A percentile compares a stretch with the other conserved stretches of the same genome.
These are phyloP conservation scores for Saccostrea cuccullata DNA, from an alignment of 1,140 invertebrate genomes.

Conservation along the genomic window DNA sequence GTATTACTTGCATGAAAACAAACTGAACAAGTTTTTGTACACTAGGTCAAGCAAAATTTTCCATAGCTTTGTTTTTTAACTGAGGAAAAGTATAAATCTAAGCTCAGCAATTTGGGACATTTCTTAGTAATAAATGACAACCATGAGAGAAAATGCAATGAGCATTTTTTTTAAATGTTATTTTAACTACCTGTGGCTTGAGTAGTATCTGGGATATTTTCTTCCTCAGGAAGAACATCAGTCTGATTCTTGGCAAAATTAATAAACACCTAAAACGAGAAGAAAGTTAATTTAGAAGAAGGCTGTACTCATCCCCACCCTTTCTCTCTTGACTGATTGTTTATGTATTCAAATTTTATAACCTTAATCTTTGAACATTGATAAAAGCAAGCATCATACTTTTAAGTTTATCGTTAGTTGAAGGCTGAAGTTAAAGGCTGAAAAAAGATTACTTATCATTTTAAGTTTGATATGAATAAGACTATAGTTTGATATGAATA, in stretches of 20 bases:
- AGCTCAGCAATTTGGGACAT: too few relatives aligned
- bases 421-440: too few relatives aligned
- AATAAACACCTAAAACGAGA: slow-evolving; percentile 78
- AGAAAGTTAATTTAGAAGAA: neutral
- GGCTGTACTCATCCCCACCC: neutral
- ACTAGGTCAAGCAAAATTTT: too few relatives aligned
- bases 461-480: neutral
- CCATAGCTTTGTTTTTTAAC: too few relatives aligned
- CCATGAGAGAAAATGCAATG: too few relatives aligned
- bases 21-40: too few relatives aligned
- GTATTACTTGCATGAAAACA: too few relatives aligned
- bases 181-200: neutral
- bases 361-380: neutral
- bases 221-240: slow-evolving; percentile 59
- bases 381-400: neutral
- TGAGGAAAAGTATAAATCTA: too few relatives aligned
- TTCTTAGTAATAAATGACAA: too few relatives aligned
- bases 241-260: slow-evolving; percentile 80
- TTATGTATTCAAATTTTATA: too few relatives aligned
- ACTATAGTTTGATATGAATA: neutral
- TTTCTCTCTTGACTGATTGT: neutral
- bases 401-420: neutral
- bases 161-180: neutral
- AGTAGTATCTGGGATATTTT: neutral
- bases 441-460: too few relatives aligned